These are phyloP conservation scores for Microchirus variegatus DNA, from an alignment of 2,797 vertebrate species.

Conservation along the genomic window DNA sequence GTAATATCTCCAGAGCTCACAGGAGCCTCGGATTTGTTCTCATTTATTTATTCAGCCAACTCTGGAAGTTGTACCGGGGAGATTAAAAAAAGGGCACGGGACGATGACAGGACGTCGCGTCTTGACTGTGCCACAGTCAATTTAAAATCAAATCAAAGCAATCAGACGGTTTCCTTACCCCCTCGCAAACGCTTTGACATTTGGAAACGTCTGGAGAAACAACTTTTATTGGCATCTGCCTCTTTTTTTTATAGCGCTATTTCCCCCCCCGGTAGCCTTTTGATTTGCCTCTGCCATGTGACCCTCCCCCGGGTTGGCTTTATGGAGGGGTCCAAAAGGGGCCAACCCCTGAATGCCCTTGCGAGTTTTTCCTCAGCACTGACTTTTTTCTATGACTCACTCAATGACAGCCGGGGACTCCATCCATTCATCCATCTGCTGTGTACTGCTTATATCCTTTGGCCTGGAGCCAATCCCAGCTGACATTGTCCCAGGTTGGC, in stretches of 20 bases:
- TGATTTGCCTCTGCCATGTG: not conserved
- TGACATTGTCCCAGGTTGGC: not conserved
- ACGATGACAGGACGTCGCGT: not conserved
- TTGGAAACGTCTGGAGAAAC: not conserved
- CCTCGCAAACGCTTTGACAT: not conserved
- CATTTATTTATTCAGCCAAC: conserved; percentile 13
- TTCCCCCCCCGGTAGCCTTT: not conserved
- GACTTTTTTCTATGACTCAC: not conserved
- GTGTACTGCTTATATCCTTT: not conserved
- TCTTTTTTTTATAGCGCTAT: not conserved
- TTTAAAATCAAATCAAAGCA: conserved; percentile 9
- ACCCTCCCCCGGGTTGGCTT: not conserved
- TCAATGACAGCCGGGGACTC: not conserved
- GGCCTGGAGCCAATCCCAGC: not conserved
- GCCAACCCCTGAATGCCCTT: not conserved
- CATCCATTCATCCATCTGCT: not conserved
- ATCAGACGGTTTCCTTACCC: not conserved
- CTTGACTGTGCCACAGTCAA: not conserved
- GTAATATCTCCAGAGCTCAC: not conserved
- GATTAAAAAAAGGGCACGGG: not conserved
- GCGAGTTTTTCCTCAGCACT: too few relatives aligned
- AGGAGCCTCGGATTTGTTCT: not conserved
- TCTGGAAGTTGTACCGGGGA: not conserved
- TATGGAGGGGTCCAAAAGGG: not conserved
- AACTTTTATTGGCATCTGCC: not conserved